Conservation (phyloP, 1,140 invertebrate species). For the Bombus picipes region DNA sequence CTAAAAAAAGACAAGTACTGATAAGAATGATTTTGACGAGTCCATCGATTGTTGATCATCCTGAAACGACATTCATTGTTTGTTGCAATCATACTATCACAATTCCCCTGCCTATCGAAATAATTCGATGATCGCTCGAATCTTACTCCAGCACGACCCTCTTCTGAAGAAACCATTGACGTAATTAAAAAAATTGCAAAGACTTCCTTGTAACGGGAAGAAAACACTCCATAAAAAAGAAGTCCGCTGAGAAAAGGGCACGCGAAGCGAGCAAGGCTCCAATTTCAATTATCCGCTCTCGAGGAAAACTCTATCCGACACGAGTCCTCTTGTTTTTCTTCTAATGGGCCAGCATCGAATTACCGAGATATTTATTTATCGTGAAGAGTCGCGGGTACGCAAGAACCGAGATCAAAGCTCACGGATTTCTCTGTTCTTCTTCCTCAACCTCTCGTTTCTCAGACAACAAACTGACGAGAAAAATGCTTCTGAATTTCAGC, state of each 20-base stretch:
- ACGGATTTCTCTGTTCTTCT: conserved; percentile 7
- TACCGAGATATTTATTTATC: conserved; percentile 65
- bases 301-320: conserved; percentile 42
- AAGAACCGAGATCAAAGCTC: conserved; percentile 53
- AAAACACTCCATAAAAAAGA: not conserved
- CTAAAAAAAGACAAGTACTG: too few species aligned
- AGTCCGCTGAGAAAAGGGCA: not conserved
- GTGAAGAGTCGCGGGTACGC: conserved; percentile 26
- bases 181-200: not conserved
- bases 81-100: too few species aligned
- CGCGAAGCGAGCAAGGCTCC: conserved; percentile 44
- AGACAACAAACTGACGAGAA: conserved; percentile 4
- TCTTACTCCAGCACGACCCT: too few species aligned
- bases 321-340: conserved; percentile 60
- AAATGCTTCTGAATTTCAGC: conserved; percentile 40
- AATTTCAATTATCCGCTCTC: conserved; percentile 60
- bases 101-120: not conserved
- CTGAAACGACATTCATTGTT: too few species aligned
- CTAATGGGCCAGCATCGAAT: conserved; percentile 63
- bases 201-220: not conserved
- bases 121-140: not conserved
- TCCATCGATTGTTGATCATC: too few species aligned
- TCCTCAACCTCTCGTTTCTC: not conserved
- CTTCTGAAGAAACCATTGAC: not conserved
- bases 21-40: too few species aligned